These are phyloP conservation scores for Selenia dentaria DNA, from an alignment of 2,888 invertebrate genomes.

Conservation along the genomic window DNA sequence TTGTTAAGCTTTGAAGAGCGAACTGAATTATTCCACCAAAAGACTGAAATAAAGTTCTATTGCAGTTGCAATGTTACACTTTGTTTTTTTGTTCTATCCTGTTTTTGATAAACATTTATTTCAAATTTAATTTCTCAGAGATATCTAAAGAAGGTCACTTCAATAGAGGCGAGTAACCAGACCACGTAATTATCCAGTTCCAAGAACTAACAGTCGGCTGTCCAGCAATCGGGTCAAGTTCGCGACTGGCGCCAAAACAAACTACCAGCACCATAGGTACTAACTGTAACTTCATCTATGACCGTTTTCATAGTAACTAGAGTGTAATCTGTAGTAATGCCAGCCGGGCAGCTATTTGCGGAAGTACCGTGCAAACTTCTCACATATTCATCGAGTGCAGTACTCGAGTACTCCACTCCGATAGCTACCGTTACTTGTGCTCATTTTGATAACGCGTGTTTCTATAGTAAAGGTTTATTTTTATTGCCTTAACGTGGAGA, in stretches of 20 bases:
- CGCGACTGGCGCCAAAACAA: slow-evolving; percentile 59
- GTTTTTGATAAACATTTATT: no score
- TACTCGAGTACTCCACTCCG: slow-evolving; percentile 29
- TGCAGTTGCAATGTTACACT: no score
- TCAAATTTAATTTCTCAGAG: no score
- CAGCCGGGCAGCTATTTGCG: slow-evolving; percentile 68
- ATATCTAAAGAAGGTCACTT: no score
- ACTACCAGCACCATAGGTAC: slow-evolving; percentile 21
- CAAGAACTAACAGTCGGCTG: slow-evolving; percentile 9
- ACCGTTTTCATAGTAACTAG: background rate
- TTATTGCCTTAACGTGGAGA: no score
- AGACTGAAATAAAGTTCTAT: no score
- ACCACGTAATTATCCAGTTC: slow-evolving; percentile 12
- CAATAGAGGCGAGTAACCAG: no score
- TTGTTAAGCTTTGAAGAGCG: no score
- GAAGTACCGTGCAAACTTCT: slow-evolving; percentile 43
- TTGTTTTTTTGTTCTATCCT: no score
- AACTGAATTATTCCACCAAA: no score
- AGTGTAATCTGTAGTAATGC: slow-evolving; percentile 13
- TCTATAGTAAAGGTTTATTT: no score
- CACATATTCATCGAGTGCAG: slow-evolving; percentile 32
- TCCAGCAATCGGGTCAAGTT: slow-evolving; percentile 54
- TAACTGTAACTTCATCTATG: background rate
- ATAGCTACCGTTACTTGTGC: slow-evolving; percentile 41
- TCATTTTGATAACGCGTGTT: slow-evolving; percentile 21